These are phyloP conservation scores for Pammene fasciana DNA, from an alignment of 2,888 invertebrate genomes.

Conservation along the genomic window DNA sequence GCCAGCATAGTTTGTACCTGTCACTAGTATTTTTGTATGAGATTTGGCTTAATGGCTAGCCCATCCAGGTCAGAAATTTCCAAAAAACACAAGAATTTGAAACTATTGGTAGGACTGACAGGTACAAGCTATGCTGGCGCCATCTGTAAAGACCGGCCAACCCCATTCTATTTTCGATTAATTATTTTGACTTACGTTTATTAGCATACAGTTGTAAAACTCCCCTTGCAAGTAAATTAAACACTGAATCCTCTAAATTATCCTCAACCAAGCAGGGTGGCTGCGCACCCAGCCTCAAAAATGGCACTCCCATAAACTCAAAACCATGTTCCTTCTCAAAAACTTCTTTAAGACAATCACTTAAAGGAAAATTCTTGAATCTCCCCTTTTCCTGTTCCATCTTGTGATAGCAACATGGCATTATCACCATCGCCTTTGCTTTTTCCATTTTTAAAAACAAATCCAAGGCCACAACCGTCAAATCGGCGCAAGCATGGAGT, in stretches of 20 bases:
- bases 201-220: conserved; percentile 84
- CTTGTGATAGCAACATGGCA: conserved; percentile 93
- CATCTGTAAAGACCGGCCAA: too few relatives aligned
- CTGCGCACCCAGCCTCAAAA: conserved; percentile 89
- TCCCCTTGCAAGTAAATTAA: conserved; percentile 84
- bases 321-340: conserved; percentile 61
- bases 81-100: too few relatives aligned
- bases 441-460: conserved; percentile 84
- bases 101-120: too few relatives aligned
- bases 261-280: conserved; percentile 82
- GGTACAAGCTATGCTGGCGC: not conserved
- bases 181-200: conserved; percentile 73
- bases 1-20: too few relatives aligned
- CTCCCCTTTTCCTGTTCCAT: conserved; percentile 61
- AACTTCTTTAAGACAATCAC: conserved; percentile 72
- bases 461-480: conserved; percentile 86
- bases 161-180: too few relatives aligned
- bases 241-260: conserved; percentile 72
- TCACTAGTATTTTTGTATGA: too few relatives aligned
- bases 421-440: conserved; percentile 84
- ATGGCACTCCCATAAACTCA: conserved; percentile 84
- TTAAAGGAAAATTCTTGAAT: conserved; percentile 88
- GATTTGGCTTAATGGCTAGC: too few relatives aligned
- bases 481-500: conserved; percentile 91
- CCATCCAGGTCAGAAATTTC: too few relatives aligned